These are phyloP conservation scores for Catonia carolina DNA, from an alignment of 2,888 invertebrate genomes.

Conservation along the genomic window DNA sequence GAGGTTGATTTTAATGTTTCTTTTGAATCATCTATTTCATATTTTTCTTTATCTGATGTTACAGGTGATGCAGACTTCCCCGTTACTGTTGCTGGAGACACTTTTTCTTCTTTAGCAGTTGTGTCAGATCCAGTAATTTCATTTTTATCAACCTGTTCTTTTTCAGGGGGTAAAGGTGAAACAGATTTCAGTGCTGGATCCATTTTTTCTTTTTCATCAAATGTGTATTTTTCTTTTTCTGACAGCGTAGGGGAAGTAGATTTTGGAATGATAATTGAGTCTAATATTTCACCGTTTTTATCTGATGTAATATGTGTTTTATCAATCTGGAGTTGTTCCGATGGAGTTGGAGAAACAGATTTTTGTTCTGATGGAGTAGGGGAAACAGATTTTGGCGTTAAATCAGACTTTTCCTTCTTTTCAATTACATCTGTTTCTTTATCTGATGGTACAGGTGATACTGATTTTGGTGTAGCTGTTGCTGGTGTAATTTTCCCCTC, in stretches of 20 bases:
- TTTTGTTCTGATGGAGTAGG: background rate
- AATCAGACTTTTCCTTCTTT: background rate
- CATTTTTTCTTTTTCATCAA: background rate
- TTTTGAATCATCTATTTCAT: background rate
- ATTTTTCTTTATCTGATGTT: background rate
- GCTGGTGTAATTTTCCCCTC: background rate
- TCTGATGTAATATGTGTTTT: background rate
- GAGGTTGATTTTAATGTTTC: too few relatives aligned
- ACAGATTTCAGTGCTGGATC: background rate
- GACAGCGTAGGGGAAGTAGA: constrained; percentile 8
- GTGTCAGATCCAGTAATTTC: too few relatives aligned
- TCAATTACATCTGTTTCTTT: constrained; percentile 8
- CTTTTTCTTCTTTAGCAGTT: too few relatives aligned
- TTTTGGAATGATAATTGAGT: background rate
- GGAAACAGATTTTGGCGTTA: constrained; percentile 4
- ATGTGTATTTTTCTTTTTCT: constrained; percentile 5
- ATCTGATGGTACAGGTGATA: background rate
- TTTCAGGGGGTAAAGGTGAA: constrained; percentile 8
- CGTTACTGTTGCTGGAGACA: too few relatives aligned
- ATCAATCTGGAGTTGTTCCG: background rate
- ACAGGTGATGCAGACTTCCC: background rate
- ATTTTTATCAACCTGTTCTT: background rate
- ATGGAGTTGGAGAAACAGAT: background rate
- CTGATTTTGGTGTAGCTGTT: constrained; percentile 10
- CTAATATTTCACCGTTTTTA: background rate